Evolutionary conservation across 2,113 vertebrate species (phyloP).

Genomic region (Vombatus ursinus): DNA sequence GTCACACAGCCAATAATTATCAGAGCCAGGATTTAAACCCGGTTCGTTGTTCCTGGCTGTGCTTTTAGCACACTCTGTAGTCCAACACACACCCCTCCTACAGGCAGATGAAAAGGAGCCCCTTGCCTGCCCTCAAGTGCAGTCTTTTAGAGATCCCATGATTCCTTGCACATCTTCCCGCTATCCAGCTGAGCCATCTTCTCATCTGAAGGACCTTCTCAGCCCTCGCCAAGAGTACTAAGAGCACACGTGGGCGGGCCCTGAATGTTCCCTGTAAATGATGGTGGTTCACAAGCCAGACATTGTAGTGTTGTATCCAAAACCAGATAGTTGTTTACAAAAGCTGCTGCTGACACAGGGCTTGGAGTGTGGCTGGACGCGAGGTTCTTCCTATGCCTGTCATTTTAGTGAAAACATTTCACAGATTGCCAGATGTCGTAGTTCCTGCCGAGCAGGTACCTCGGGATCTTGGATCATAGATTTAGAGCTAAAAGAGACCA

Average conservation of each 20-base stretch:
- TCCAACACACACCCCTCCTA: too few species aligned
- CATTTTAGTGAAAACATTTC: background rate
- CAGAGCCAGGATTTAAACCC: background rate
- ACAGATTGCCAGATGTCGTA: background rate
- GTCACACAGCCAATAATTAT: background rate
- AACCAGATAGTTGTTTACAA: background rate
- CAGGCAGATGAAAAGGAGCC: background rate
- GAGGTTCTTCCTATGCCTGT: background rate
- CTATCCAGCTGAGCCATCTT: background rate
- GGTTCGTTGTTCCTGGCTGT: background rate
- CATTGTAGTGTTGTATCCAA: background rate
- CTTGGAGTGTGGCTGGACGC: background rate
- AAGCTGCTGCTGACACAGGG: background rate
- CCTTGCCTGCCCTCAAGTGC: background rate
- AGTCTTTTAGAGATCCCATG: background rate
- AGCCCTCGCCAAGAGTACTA: background rate
- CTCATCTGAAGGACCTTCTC: too few species aligned
- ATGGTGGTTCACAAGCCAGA: background rate
- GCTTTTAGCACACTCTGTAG: too few species aligned
- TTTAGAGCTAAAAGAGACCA: background rate
- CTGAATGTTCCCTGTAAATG: rapidly evolving
- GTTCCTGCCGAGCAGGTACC: background rate
- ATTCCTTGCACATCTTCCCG: background rate
- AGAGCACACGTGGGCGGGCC: background rate
- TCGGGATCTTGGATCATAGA: background rate